Evolutionary conservation across 2,888 invertebrate species (phyloP).

Genomic region (Heliconius hortense): DNA sequence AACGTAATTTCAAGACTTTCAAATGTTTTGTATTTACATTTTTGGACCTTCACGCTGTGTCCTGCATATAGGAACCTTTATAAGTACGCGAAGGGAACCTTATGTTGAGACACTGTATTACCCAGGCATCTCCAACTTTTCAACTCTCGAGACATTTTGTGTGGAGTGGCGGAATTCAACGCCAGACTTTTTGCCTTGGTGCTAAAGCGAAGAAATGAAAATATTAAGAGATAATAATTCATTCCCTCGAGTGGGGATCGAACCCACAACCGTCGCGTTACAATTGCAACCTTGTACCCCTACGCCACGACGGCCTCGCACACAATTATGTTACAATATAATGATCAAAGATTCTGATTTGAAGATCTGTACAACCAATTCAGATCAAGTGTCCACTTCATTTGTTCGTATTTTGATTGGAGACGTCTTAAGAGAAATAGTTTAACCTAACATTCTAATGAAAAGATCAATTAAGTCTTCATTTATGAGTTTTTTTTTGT

Average conservation of each 20-base stretch:
- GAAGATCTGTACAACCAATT: neutral
- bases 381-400: conserved; percentile 13
- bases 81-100: too few species aligned
- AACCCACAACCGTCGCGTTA: too few species aligned
- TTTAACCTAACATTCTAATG: neutral
- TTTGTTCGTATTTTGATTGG: conserved; percentile 17
- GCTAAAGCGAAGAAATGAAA: too few species aligned
- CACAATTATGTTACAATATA: neutral
- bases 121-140: neutral
- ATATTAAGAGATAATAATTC: too few species aligned
- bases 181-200: neutral
- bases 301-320: neutral
- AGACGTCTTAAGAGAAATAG: conserved; percentile 1
- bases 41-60: neutral
- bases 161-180: neutral
- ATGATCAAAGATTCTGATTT: conserved; percentile 7
- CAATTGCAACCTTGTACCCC: neutral
- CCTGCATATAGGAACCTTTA: neutral
- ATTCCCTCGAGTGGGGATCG: neutral
- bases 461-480: neutral
- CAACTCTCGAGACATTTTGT: too few species aligned
- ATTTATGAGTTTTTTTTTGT: too few species aligned
- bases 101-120: neutral
- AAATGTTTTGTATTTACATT: neutral
- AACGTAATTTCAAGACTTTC: neutral